These are phyloP conservation scores for Pristionchus japonicus DNA, from an alignment of 2,888 invertebrate genomes.

Conservation along the genomic window DNA sequence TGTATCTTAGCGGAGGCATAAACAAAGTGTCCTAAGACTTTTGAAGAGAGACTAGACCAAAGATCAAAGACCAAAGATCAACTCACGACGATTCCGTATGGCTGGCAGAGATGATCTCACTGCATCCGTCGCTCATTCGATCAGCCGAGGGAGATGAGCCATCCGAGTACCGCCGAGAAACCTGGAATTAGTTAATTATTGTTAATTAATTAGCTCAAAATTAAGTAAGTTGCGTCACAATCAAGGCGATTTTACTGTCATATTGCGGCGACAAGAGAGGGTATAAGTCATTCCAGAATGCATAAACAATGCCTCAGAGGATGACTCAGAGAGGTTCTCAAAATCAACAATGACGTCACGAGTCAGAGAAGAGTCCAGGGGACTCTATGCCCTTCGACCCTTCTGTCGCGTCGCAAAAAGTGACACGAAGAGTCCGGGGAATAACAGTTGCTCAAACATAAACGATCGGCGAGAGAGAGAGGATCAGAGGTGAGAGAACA, in stretches of 20 bases:
- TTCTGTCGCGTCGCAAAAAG: background rate
- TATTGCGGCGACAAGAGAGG: background rate
- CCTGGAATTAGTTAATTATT: background rate
- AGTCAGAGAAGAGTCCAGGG: background rate
- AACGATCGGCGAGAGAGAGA: background rate
- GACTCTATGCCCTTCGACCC: background rate
- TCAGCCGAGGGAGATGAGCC: background rate
- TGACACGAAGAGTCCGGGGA: background rate
- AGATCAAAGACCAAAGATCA: background rate
- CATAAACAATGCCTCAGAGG: background rate
- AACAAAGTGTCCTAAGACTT: too few species aligned
- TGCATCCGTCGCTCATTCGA: slow-evolving; percentile 34
- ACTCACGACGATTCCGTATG: background rate
- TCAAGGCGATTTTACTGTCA: too few species aligned
- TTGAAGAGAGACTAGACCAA: background rate
- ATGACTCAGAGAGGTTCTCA: too few species aligned
- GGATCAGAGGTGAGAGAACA: background rate
- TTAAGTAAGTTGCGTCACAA: background rate
- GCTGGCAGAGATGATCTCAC: background rate
- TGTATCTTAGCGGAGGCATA: background rate
- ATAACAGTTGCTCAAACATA: slow-evolving; percentile 40
- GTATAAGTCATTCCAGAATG: background rate
- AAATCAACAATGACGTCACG: too few species aligned
- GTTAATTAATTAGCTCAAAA: background rate
- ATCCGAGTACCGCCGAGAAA: slow-evolving; percentile 29